Conservation (phyloP, 1,140 invertebrate species). For the Neodiprion fabricii region DNA sequence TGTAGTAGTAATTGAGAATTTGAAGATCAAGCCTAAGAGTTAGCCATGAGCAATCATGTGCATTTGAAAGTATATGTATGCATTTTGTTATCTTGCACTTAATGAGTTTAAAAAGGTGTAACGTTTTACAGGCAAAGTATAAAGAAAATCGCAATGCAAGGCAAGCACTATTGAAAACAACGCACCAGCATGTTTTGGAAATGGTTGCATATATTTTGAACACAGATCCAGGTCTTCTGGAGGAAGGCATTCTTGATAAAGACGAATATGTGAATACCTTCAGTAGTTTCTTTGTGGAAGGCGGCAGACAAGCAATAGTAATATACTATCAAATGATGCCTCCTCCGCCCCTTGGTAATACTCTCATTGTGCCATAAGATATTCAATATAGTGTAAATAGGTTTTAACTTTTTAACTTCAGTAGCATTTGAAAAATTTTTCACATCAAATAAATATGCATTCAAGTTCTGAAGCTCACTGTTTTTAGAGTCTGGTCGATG, state of each 20-base stretch:
- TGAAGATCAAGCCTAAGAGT: no score
- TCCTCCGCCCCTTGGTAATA: slow-evolving; percentile 58
- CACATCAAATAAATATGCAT: neutral
- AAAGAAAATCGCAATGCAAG: slow-evolving; percentile 62
- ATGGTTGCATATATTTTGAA: slow-evolving; percentile 66
- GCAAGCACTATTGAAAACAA: slow-evolving; percentile 59
- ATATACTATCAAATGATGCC: slow-evolving; percentile 63
- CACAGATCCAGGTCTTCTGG: slow-evolving; percentile 62
- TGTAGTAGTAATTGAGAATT: no score
- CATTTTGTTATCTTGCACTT: no score
- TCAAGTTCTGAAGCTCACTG: slow-evolving; percentile 13
- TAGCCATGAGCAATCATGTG: no score
- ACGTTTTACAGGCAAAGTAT: slow-evolving; percentile 57
- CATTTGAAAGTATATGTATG: no score
- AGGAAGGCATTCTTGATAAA: slow-evolving; percentile 71
- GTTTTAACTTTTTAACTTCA: slow-evolving; percentile 8
- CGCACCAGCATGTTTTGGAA: slow-evolving; percentile 70
- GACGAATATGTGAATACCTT: slow-evolving; percentile 66
- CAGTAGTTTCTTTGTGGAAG: slow-evolving; percentile 60
- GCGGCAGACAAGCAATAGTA: slow-evolving; percentile 58
- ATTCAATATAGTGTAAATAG: slow-evolving; percentile 15
- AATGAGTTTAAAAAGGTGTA: neutral
- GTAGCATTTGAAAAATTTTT: neutral
- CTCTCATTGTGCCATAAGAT: neutral
- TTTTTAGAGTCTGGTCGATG: slow-evolving; percentile 64